Base-by-base conservation (phyloP, 2,113 vertebrate species). In the Cavia porcellus region DNA sequence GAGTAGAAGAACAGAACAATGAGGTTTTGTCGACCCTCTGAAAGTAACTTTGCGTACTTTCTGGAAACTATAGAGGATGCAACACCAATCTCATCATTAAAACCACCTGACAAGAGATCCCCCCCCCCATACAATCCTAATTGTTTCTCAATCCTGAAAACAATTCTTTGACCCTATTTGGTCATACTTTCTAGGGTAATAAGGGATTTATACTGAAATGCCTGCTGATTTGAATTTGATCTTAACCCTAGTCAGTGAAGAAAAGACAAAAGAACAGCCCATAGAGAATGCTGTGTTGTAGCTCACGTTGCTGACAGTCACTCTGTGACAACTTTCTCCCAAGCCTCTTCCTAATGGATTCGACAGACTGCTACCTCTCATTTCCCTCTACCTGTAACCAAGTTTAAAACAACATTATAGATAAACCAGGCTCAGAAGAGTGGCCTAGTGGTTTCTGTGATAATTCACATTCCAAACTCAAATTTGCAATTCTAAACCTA, bases 401-500 rank as follows among this genome's bases (percentile, higher is more conserved):
- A n/a, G 20, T 19, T 92, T 57, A 45, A 38, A 89, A 70, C 72
- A 89, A 47, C 10, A 4, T 28, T 32, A 30, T 25, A 81, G 50
- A 74, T 68, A 50, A 96, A 79, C 30, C 70, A 74, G 83, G 15
- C 42, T 79, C 15, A 47, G 64, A 77, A 22, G 30, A 89, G 9
- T 8, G 32, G 15, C 32, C 86, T 12, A 30, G 3, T 15, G 50
- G 24, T 75, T 92, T 64, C 84, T 79, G 79, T 42, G 61, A 47
- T 35, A 89, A 62, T 84, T 50, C 75, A 24, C 38, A 82, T 92
- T 66, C 52, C 47, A 24, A 91, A 72, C n/a, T 93, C 81, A 92
- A 81, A 90, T 74, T 8, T 89, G 85, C 28, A n/a, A 35, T 80
- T 91, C 92, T 93, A 94, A 90, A 52, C 61, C 50, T 86, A 87